Evolutionary conservation across 2,888 invertebrate genomes (phyloP).

Genomic region (Meta bourneti): DNA sequence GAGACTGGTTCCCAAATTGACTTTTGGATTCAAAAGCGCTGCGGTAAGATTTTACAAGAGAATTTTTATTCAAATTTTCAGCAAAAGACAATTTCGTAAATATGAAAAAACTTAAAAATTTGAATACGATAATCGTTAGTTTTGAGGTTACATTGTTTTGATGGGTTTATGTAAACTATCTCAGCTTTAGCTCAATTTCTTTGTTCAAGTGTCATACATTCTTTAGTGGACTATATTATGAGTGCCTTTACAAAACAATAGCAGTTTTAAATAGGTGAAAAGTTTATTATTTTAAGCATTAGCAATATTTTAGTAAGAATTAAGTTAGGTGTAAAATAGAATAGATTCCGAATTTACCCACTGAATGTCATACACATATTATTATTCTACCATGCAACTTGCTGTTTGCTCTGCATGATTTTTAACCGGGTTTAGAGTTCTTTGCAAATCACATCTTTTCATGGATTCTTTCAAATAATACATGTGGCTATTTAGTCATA

Average conservation of each 20-base stretch:
- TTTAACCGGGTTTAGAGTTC: no score
- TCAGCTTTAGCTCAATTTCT: background rate
- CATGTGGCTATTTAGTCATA: no score
- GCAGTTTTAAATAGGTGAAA: background rate
- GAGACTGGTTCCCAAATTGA: conserved; percentile 10
- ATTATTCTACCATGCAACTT: no score
- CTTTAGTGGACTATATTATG: no score
- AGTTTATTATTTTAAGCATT: background rate
- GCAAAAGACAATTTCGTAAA: background rate
- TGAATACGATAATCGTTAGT: background rate
- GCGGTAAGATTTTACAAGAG: background rate
- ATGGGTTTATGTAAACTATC: background rate
- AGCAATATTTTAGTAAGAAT: background rate
- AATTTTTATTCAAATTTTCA: background rate
- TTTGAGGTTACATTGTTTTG: background rate
- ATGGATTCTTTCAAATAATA: no score
- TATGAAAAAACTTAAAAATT: background rate
- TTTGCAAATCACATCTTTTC: no score
- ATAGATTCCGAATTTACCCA: no score
- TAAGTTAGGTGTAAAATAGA: background rate
- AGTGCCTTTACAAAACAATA: no score
- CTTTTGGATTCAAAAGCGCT: conserved; percentile 18
- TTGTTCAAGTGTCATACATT: no score
- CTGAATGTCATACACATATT: no score
- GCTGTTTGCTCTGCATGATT: no score